Conservation (phyloP, 2,113 vertebrate genomes). For the Pristiophorus japonicus region DNA sequence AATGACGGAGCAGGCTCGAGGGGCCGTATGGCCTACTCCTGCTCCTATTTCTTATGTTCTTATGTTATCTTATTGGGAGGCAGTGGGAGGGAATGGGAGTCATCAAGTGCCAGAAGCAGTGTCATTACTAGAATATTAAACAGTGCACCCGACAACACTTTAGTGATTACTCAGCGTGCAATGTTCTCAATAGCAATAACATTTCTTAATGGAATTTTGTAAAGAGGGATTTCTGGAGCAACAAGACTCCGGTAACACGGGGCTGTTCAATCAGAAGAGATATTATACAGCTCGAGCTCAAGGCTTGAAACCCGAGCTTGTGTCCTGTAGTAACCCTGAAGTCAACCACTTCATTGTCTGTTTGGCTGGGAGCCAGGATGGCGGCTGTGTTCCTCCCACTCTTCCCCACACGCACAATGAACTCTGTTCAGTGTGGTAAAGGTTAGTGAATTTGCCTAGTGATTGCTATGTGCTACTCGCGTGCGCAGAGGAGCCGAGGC, state of each 20-base stretch:
- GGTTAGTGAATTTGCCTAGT: not conserved
- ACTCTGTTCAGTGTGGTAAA: slow-evolving; percentile 4
- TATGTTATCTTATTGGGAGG: not conserved
- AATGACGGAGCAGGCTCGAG: too few species aligned
- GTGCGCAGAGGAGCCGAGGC: not conserved
- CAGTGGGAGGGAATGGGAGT: not conserved
- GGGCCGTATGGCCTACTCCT: too few species aligned
- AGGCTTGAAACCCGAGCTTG: not conserved
- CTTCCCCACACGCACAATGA: not conserved
- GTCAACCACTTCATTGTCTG: slow-evolving; percentile 15
- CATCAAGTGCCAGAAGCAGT: not conserved
- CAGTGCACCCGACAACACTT: not conserved
- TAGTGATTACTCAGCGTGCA: not conserved
- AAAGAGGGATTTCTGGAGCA: not conserved
- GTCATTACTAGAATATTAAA: not conserved
- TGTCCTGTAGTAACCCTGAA: slow-evolving; percentile 28
- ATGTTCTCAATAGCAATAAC: too few species aligned
- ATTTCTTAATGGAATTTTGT: not conserved
- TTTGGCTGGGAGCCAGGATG: not conserved
- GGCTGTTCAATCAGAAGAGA: not conserved
- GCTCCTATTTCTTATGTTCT: too few species aligned
- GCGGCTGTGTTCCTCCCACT: slow-evolving; percentile 6
- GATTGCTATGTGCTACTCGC: not conserved
- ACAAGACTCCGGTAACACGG: not conserved
- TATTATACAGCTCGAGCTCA: not conserved